phyloP scores from a whole-genome alignment of 1,140 invertebrate genomes.

The Platyura marginata region DNA sequence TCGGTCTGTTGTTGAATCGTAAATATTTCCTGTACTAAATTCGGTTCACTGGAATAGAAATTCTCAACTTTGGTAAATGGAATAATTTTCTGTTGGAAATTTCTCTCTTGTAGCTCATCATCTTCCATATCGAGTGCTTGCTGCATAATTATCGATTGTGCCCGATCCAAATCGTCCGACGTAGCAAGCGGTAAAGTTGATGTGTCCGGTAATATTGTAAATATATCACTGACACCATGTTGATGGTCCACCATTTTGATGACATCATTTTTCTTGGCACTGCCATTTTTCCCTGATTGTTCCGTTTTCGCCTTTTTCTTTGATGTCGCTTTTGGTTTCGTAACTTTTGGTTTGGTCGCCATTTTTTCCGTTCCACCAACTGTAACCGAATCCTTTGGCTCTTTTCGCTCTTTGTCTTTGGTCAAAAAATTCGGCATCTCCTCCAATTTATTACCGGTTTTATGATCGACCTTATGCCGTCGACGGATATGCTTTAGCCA shows the following conservation, averaged over 20 bases:
- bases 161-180: conserved; percentile 1
- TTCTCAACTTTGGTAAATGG: background rate
- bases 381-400: conserved; percentile 15
- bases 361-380: conserved; percentile 12
- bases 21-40: background rate
- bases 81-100: background rate
- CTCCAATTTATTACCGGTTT: conserved; percentile 26
- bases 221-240: background rate
- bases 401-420: conserved; percentile 14
- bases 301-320: background rate
- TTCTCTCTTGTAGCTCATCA: background rate
- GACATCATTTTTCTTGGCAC: background rate
- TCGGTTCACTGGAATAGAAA: background rate
- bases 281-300: background rate
- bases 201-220: background rate
- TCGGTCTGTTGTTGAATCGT: background rate
- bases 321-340: background rate
- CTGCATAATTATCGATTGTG: background rate
- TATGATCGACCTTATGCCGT: conserved; percentile 32
- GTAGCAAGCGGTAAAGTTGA: background rate
- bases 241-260: no score
- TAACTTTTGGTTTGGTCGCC: conserved; percentile 1
- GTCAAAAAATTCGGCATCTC: conserved; percentile 24
- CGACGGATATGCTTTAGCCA: conserved; percentile 34
- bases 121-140: conserved; percentile 1